These are phyloP conservation scores for Willisornis vidua DNA, from an alignment of 2,113 vertebrate genomes.

Conservation along the genomic window DNA sequence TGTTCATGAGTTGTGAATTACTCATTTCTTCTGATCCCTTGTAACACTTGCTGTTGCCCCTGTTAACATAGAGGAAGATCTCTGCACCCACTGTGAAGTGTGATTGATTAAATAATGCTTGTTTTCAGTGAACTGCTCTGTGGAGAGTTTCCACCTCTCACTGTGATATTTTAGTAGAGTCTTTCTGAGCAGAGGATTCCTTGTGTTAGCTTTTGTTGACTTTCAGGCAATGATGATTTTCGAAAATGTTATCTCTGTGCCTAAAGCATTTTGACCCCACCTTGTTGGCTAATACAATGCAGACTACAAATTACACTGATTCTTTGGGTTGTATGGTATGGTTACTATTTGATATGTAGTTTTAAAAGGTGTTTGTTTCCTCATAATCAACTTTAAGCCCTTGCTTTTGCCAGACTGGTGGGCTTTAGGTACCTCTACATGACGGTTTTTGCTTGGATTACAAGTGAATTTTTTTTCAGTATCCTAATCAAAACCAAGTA, in stretches of 20 bases:
- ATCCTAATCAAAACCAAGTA: neutral
- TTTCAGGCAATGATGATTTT: neutral
- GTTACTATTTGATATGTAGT: neutral
- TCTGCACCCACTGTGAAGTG: neutral
- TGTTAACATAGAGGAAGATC: neutral
- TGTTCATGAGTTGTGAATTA: neutral
- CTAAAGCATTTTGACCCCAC: neutral
- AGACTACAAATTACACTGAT: neutral
- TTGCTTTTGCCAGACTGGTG: neutral
- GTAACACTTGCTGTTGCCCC: neutral
- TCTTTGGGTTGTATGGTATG: neutral
- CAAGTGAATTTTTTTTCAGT: neutral
- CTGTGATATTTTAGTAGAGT: neutral
- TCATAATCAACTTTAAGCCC: neutral
- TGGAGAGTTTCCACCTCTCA: neutral
- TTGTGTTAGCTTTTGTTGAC: neutral
- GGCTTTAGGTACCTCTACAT: neutral
- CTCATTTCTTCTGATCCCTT: neutral
- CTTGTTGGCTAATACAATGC: neutral
- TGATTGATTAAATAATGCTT: neutral
- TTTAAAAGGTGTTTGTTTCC: neutral
- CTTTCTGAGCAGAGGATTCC: neutral
- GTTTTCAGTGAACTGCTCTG: neutral
- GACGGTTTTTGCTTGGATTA: neutral
- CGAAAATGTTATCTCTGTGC: neutral